These are phyloP conservation scores for Hydrozoanthus gracilis DNA, from an alignment of 92 coral and sea anemone species.

Conservation along the genomic window DNA sequence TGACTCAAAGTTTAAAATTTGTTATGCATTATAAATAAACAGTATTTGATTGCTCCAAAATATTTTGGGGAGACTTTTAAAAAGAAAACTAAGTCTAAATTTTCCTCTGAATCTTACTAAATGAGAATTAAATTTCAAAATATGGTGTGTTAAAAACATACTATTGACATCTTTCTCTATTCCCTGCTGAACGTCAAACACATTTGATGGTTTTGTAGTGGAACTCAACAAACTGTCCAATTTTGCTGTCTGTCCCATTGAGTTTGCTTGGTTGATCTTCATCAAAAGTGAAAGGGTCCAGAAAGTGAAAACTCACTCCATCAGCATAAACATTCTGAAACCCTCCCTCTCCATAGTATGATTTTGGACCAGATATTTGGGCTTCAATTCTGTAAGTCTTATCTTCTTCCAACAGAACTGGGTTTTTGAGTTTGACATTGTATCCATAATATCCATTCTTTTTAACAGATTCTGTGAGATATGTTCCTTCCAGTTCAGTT, in stretches of 20 bases:
- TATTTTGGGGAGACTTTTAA: too few relatives aligned
- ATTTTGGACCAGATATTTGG: slow-evolving; percentile 31
- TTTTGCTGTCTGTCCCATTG: slow-evolving; percentile 36
- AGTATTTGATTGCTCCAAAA: too few relatives aligned
- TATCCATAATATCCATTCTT: slow-evolving; percentile 48
- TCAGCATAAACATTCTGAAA: slow-evolving; percentile 46
- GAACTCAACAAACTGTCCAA: slow-evolving; percentile 39
- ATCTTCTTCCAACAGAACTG: slow-evolving; percentile 31
- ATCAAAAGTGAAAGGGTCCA: slow-evolving; percentile 15
- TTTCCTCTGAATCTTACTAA: too few relatives aligned
- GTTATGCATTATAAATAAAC: too few relatives aligned
- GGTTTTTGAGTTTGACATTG: slow-evolving; percentile 14
- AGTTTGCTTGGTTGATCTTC: slow-evolving; percentile 13
- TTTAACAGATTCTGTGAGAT: slow-evolving; percentile 21
- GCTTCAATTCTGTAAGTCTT: slow-evolving; percentile 22
- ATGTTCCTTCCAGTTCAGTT: slow-evolving; percentile 28
- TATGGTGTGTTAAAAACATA: too few relatives aligned
- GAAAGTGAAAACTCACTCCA: slow-evolving; percentile 44
- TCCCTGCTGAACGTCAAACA: not conserved
- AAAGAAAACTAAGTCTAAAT: too few relatives aligned
- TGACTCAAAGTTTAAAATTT: too few relatives aligned
- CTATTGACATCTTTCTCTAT: too few relatives aligned
- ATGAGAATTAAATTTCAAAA: too few relatives aligned
- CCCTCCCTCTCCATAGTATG: slow-evolving; percentile 36
- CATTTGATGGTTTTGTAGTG: slow-evolving; percentile 18